Percentiles rank a stretch among this genome's conserved stretches.
phyloP scores from a whole-genome alignment of 2,113 vertebrate species.

The Meriones unguiculatus region DNA sequence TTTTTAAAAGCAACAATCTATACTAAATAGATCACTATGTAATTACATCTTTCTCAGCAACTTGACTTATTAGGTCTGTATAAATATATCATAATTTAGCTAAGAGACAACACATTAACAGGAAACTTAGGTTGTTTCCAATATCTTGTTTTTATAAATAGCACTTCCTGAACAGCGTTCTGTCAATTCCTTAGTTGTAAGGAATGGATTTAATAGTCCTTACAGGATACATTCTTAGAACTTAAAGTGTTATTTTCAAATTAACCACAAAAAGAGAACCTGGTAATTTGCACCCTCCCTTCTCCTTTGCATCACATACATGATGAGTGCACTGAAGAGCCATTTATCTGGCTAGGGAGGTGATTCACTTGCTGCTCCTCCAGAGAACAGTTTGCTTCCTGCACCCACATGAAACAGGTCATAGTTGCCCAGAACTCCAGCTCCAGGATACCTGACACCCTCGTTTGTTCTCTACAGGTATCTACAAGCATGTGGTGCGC shows the following conservation, averaged over 20 bases:
- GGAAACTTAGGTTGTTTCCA: constrained; percentile 32
- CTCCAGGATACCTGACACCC: neutral
- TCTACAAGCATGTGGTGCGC: neutral
- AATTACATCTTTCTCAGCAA: constrained; percentile 25
- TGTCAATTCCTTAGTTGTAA: neutral
- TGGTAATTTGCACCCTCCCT: neutral
- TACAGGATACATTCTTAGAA: neutral
- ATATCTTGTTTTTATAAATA: constrained; percentile 56
- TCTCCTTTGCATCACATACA: neutral
- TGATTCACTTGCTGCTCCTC: neutral
- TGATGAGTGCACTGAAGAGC: neutral
- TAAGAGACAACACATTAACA: neutral
- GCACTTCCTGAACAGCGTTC: constrained; percentile 43
- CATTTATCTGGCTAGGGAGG: neutral
- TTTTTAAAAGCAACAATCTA: constrained; percentile 9
- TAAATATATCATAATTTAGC: neutral
- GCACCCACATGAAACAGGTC: neutral
- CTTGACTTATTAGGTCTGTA: neutral
- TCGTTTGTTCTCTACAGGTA: neutral
- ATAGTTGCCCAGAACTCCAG: neutral
- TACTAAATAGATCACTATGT: constrained; percentile 26
- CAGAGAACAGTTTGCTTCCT: neutral
- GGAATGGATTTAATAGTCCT: neutral
- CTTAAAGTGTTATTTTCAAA: constrained; percentile 17
- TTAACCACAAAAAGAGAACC: neutral